A percentile compares a stretch with the other conserved stretches of the same genome.
Evolutionary conservation across 2,113 vertebrate genomes (phyloP).

Genomic region (Ibidorhyncha struthersii): DNA sequence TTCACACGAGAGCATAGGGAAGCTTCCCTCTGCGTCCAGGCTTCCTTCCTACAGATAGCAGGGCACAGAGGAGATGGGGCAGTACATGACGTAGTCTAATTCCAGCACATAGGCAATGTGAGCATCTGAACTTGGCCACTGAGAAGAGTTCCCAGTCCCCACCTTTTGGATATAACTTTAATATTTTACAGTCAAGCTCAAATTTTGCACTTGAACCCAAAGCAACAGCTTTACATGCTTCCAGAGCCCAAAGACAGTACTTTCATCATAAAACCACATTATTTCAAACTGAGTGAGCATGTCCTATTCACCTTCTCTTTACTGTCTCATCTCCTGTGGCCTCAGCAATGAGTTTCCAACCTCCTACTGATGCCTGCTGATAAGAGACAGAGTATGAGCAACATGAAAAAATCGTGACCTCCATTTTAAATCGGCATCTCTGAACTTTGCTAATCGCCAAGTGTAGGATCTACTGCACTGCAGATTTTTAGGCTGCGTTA

Average conservation of each 20-base stretch:
- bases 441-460: neutral
- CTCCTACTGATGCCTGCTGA: neutral
- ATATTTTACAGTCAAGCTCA: neutral
- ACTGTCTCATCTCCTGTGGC: neutral
- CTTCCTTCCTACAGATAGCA: neutral
- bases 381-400: neutral
- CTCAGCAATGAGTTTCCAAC: neutral
- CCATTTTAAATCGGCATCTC: neutral
- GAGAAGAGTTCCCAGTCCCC: neutral
- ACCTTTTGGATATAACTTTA: neutral
- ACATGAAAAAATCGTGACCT: accelerated
- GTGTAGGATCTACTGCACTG: neutral
- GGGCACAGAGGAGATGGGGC: neutral
- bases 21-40: neutral
- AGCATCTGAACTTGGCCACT: neutral
- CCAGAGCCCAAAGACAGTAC: neutral
- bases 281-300: neutral
- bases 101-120: neutral
- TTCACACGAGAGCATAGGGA: neutral
- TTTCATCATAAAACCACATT: neutral
- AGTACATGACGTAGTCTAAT: neutral
- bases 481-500: neutral
- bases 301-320: neutral
- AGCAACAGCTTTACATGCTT: neutral
- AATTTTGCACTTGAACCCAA: neutral